Evolutionary conservation across 2,113 vertebrate species (phyloP).

Genomic region (Phoenicopterus ruber): DNA sequence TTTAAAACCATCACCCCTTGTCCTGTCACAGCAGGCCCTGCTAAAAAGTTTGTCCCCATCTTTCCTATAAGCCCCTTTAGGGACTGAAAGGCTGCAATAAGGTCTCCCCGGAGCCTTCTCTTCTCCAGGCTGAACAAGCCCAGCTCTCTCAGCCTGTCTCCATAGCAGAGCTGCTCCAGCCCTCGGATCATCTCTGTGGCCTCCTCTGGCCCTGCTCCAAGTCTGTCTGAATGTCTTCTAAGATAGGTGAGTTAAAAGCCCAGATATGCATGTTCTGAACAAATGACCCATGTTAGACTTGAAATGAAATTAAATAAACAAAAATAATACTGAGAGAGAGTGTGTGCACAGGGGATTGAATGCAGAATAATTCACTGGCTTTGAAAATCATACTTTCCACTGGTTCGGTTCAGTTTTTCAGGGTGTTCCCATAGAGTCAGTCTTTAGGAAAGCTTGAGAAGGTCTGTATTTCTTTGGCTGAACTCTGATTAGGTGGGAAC

Average conservation of each 20-base stretch:
- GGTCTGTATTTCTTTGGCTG: not conserved
- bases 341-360: rapidly evolving
- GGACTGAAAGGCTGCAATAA: no score
- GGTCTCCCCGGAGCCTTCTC: no score
- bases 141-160: no score
- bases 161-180: no score
- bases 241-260: not conserved
- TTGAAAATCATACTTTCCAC: not conserved
- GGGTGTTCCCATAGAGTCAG: not conserved
- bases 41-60: no score
- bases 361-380: not conserved
- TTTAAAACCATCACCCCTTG: no score
- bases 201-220: no score
- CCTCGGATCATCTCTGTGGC: no score
- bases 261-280: not conserved
- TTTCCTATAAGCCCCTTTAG: no score
- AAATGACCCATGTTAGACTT: not conserved
- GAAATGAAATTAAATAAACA: not conserved
- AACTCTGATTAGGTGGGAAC: not conserved
- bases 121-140: no score
- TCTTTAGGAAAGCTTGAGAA: not conserved
- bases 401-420: not conserved
- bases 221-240: not conserved
- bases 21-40: no score
- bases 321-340: not conserved